Evolutionary conservation across 2,888 invertebrate genomes (phyloP).

Genomic region (Trichogramma evanescens): DNA sequence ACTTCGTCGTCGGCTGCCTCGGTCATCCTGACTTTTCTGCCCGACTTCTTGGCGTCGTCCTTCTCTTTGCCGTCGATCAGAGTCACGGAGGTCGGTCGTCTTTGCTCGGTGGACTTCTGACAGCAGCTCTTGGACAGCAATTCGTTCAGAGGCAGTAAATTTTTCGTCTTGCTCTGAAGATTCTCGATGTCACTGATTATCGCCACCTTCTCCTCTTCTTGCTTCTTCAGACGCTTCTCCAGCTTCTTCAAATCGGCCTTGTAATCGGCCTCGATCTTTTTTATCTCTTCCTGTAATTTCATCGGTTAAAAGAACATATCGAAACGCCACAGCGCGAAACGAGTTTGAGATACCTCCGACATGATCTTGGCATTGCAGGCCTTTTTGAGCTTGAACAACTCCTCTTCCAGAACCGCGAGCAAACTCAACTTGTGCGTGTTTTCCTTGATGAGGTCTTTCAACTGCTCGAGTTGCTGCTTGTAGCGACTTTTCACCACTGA

Average conservation of each 20-base stretch:
- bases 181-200: conserved; percentile 8
- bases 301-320: neutral
- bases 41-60: no score
- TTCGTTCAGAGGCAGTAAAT: conserved; percentile 1
- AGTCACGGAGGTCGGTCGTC: no score
- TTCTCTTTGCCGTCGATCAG: no score
- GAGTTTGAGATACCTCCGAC: conserved; percentile 28
- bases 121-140: neutral
- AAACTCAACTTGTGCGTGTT: conserved; percentile 55
- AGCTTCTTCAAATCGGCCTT: conserved; percentile 45
- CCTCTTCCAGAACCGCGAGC: conserved; percentile 52
- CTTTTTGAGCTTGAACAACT: conserved; percentile 49
- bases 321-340: no score
- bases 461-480: conserved; percentile 39
- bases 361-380: conserved; percentile 35
- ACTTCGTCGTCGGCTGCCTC: no score
- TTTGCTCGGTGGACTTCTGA: no score
- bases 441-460: conserved; percentile 48
- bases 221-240: conserved; percentile 38
- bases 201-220: conserved; percentile 21
- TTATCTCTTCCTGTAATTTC: conserved; percentile 31
- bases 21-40: no score
- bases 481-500: conserved; percentile 40
- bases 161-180: conserved; percentile 3
- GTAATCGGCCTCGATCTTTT: conserved; percentile 35